These are phyloP conservation scores for Euura lappo DNA, from an alignment of 1,140 invertebrate genomes.

Conservation along the genomic window DNA sequence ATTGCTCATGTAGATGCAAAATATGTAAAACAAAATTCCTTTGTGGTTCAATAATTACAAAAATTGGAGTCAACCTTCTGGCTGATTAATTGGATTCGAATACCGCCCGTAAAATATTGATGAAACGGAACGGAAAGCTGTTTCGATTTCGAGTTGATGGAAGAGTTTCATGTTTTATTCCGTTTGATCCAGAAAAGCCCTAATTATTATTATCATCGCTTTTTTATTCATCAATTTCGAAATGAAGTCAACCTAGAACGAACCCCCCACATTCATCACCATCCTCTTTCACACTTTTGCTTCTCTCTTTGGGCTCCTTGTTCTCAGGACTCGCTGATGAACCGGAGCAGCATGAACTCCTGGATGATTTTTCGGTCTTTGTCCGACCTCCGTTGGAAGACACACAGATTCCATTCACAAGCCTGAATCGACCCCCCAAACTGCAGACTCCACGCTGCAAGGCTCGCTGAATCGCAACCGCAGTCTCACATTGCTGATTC, in stretches of 20 bases:
- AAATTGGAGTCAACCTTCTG: no score
- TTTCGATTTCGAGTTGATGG: not conserved
- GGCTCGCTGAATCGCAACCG: not conserved
- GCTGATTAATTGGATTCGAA: no score
- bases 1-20: not conserved
- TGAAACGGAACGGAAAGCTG: not conserved
- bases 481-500: not conserved
- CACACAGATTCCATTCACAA: not conserved
- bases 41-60: no score
- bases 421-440: not conserved
- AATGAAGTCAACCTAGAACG: not conserved
- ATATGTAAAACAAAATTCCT: no score
- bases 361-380: not conserved
- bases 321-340: not conserved
- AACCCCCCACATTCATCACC: not conserved
- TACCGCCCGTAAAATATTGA: no score
- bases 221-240: no score
- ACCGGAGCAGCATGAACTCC: not conserved
- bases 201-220: no score
- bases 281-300: not conserved
- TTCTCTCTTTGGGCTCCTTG: not conserved
- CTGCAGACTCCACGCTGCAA: not conserved
- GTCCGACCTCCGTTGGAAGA: not conserved
- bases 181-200: no score
- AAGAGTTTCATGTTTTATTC: no score